A percentile compares a stretch with the other conserved stretches of the same genome.
Conservation (phyloP, 2,797 vertebrate genomes). For the Ctenopoma kingsleyae region DNA sequence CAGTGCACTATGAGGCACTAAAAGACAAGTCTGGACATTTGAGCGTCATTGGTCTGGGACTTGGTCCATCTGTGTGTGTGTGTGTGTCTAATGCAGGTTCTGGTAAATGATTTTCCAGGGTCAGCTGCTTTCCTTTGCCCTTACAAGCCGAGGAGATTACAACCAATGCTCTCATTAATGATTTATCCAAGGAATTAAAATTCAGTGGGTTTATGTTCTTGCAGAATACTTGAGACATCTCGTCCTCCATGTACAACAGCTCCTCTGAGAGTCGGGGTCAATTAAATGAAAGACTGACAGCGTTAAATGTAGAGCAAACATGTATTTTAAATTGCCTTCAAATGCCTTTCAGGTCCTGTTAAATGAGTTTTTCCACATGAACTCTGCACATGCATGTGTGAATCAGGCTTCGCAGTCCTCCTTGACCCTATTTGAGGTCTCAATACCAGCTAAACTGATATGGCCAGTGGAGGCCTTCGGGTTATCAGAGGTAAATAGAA, state of each 20-base stretch:
- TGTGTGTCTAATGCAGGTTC: slow-evolving; percentile 40
- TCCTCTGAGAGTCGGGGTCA: slow-evolving; percentile 18
- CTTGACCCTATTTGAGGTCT: slow-evolving; percentile 62
- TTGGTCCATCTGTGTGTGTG: slow-evolving; percentile 26
- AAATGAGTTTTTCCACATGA: slow-evolving; percentile 10
- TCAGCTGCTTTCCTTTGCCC: slow-evolving; percentile 68
- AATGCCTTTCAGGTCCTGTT: slow-evolving; percentile 8
- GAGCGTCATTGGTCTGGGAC: slow-evolving; percentile 34
- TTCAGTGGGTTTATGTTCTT: slow-evolving; percentile 50
- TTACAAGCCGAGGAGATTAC: slow-evolving; percentile 71
- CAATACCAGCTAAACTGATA: slow-evolving; percentile 60
- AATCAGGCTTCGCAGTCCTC: slow-evolving; percentile 41
- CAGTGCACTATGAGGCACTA: background rate
- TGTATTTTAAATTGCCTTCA: slow-evolving; percentile 19
- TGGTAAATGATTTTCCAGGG: slow-evolving; percentile 78
- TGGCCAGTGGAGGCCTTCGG: slow-evolving; percentile 48
- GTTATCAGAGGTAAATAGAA: slow-evolving; percentile 79
- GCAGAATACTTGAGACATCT: slow-evolving; percentile 18
- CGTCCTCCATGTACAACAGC: background rate
- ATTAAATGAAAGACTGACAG: slow-evolving; percentile 5
- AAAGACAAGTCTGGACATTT: slow-evolving; percentile 31
- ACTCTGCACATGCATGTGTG: slow-evolving; percentile 16
- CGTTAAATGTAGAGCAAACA: slow-evolving; percentile 16
- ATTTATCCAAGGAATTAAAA: slow-evolving; percentile 72
- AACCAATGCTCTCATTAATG: slow-evolving; percentile 70